Evolutionary conservation across 2,797 vertebrate genomes (phyloP).

Genomic region (Bovichtus diacanthus): DNA sequence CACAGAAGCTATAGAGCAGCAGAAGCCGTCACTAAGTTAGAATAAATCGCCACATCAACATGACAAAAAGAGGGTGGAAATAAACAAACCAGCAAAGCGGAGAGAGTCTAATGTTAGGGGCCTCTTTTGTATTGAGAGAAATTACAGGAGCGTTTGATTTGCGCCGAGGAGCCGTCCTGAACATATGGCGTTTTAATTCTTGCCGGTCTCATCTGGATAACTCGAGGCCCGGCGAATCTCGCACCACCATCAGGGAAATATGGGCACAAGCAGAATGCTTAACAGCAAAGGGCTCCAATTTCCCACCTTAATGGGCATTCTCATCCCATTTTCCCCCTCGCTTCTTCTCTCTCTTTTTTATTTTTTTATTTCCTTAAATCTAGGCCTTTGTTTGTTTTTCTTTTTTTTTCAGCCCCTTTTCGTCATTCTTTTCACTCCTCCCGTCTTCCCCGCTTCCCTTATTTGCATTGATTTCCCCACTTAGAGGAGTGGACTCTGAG

Average conservation of each 20-base stretch:
- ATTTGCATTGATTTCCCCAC: conserved; percentile 84
- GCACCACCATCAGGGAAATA: conserved; percentile 86
- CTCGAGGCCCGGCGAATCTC: conserved; percentile 79
- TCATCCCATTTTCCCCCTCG: conserved; percentile 65
- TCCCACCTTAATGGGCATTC: conserved; percentile 87
- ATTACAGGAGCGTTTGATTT: conserved; percentile 86
- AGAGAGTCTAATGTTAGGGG: conserved; percentile 76
- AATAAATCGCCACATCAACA: conserved; percentile 70
- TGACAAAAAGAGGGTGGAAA: conserved; percentile 70
- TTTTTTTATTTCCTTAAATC: conserved; percentile 62
- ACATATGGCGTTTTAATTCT: conserved; percentile 90
- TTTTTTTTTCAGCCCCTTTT: conserved; percentile 55
- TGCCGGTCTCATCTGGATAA: conserved; percentile 88
- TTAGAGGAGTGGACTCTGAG: conserved; percentile 78
- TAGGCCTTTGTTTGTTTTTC: conserved; percentile 72
- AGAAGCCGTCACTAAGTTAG: conserved; percentile 50
- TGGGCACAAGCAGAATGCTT: conserved; percentile 85
- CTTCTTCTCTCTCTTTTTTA: conserved; percentile 30
- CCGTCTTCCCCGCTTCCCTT: conserved; percentile 68
- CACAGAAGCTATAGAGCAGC: conserved; percentile 62
- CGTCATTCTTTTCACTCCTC: conserved; percentile 68
- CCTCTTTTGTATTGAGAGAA: conserved; percentile 84
- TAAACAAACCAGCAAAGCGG: conserved; percentile 81
- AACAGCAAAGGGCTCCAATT: conserved; percentile 87
- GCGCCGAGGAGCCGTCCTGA: conserved; percentile 80